Evolutionary conservation across 2,113 vertebrate species (phyloP), one percentile per base, ranked within the genome.

Genomic region (Glaucidium brasilianum): DNA sequence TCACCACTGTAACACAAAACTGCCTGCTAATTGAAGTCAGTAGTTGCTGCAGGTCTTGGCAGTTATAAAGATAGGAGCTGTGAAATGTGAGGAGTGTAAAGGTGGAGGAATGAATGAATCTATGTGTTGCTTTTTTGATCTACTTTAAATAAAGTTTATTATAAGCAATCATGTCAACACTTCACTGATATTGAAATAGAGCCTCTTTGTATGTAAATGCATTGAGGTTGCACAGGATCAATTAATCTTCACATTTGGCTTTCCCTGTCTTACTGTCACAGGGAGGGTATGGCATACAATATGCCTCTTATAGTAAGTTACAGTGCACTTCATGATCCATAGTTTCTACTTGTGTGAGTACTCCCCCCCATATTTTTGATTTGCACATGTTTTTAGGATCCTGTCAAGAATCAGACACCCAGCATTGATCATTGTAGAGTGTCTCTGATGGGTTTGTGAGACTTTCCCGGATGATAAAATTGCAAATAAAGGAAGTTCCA

Each of bases 201-300:
- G 69, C 60, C 60, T 94, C 64, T 91, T 92, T 87, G 50, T 94
- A 84, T 94, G 91, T 90, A 92, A 94, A 92, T 95, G 13, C 20
- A 13, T 41, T 32, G 49, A 80, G 39, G 11, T 60, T 87, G 56
- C 58, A 78, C 9, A 66, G 69, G 56, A 94, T 72, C 79, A 91
- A 56, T 94, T 81, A 2, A 27, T 89, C 73, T 87, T 94, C 39
- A 45, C 43, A 19, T 81, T 92, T 81, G 84, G 35, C 62, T 92
- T 86, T 78, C 15, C 35, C 21, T 71, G 1, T 82, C 12, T 5
- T 77, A 58, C 18, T 94, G 29, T 92, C 60, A 60, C 68, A 45
- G 50, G 67, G 63, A 62, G 55, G 41, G 34, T 88, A 43, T 62
- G 39, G 26, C 63, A 71, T 63, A 37, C 20, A 32, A 5, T 79